Base-by-base conservation (phyloP, 2,113 vertebrate genomes). In the Festucalex cinctus region DNA sequence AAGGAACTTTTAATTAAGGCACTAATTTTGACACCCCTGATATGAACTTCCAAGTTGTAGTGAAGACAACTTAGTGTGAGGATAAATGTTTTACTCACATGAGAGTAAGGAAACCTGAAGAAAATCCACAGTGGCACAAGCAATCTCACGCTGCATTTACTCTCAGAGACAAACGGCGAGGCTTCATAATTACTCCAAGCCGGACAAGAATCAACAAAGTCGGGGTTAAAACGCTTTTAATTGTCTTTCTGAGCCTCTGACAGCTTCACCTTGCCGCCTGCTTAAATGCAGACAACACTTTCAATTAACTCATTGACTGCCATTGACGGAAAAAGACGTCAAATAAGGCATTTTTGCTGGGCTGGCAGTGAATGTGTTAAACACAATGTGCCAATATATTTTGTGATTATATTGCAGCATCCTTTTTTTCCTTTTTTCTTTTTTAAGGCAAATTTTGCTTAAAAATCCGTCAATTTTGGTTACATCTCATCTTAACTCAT, bases 191-290 rank as follows among this genome's bases (percentile, higher is more conserved):
- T 14, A 62, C 36, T 43, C 37, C 0, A 4, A 62, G 59, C 59
- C 39, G 59, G 59, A 43, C 59, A 41, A 24, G n/a, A 26, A 62
- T 43, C 60, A 43, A 62, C 39, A 62, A 62, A 62, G 60, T 62
- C 39, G 37, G 22, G 37, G 37, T 26, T 62, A 43, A 17, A 26
- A 17, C 14, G 39, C 39, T 26, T 62, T 62, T 57, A 57, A 57
- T 57, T 62, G 60, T 62, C 60, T 43, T 44, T 24, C 1, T 13
- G 12, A 24, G 59, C 59, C 2, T 10, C n/a, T 24, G 32, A 62
- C 60, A 4, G 39, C 37, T 57, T 57, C 54, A 57, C 54, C 54
- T 57, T 19, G 54, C 54, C 26, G 54, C 54, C 54, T 28, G 54
- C 54, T 62, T 43, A 17, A 43, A 62, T 17, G 39, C 39, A 4